These are phyloP conservation scores for Pelmatolapia mariae DNA, from an alignment of 2,113 vertebrate genomes.

Conservation along the genomic window DNA sequence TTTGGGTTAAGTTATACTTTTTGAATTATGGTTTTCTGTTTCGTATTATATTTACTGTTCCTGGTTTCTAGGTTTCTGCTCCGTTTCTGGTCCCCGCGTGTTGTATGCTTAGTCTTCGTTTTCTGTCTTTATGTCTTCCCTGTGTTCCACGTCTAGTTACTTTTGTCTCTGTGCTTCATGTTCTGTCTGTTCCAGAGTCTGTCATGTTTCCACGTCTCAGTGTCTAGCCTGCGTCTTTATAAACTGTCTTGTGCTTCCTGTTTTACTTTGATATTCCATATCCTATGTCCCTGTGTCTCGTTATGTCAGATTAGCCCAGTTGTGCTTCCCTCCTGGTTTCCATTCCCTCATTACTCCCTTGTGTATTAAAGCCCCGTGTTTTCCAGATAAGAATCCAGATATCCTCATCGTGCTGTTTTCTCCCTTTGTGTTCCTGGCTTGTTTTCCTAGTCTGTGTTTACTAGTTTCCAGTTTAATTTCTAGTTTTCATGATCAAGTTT, in stretches of 20 bases:
- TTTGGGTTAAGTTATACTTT: background rate
- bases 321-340: background rate
- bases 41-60: background rate
- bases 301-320: background rate
- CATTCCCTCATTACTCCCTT: background rate
- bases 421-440: background rate
- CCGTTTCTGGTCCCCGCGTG: background rate
- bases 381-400: background rate
- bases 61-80: background rate
- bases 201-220: accelerated
- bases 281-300: background rate
- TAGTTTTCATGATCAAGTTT: background rate
- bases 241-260: background rate
- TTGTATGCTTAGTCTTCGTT: background rate
- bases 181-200: background rate
- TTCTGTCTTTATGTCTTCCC: background rate
- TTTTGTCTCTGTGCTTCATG: background rate
- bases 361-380: background rate
- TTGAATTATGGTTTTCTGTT: background rate
- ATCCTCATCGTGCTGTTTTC: accelerated
- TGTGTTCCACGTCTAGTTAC: background rate
- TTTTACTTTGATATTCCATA: background rate
- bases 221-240: background rate
- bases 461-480: background rate
- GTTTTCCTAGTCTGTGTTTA: background rate